Percentiles rank a stretch among this genome's conserved stretches.
These are phyloP conservation scores for Mus musculus DNA, from an alignment of 2,113 vertebrate species.

Conservation along the genomic window DNA sequence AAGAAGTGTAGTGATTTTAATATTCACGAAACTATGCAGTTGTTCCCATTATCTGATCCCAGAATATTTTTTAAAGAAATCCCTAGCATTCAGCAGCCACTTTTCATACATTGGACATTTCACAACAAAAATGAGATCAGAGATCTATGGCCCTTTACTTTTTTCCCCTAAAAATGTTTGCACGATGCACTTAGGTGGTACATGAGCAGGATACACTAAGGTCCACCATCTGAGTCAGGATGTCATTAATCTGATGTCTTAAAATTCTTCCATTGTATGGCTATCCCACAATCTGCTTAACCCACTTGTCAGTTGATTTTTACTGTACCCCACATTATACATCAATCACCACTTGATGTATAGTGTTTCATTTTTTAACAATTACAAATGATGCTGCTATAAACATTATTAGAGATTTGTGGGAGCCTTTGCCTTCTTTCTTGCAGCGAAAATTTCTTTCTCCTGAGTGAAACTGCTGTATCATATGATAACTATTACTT, in stretches of 20 bases:
- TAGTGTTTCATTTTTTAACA: neutral
- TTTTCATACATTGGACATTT: neutral
- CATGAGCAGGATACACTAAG: neutral
- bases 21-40: neutral
- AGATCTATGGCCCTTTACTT: neutral
- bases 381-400: neutral
- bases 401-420: neutral
- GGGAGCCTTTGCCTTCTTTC: neutral
- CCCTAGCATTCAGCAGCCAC: neutral
- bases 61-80: neutral
- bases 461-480: neutral
- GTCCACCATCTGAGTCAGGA: neutral
- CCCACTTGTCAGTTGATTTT: neutral
- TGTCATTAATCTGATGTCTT: neutral
- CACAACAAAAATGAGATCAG: neutral
- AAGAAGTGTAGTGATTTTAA: neutral
- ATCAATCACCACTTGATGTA: neutral
- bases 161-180: slow-evolving; percentile 9
- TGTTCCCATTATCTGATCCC: neutral
- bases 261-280: neutral
- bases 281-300: neutral
- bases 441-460: neutral
- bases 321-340: neutral
- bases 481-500: neutral
- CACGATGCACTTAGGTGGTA: neutral